These are phyloP conservation scores for Euborellia annulipes DNA, from an alignment of 1,140 invertebrate genomes.

Conservation along the genomic window DNA sequence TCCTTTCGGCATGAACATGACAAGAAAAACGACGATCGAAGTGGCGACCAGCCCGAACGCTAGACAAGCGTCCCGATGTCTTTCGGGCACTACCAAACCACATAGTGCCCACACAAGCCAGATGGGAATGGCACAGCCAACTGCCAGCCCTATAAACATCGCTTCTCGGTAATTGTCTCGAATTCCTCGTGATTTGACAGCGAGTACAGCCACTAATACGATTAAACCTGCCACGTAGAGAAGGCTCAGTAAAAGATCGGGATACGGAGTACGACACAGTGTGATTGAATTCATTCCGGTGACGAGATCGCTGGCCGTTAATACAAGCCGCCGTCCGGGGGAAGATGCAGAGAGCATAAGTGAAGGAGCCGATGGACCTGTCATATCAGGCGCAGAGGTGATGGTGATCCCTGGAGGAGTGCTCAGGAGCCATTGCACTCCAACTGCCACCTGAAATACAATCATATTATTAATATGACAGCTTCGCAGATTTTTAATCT, in stretches of 20 bases:
- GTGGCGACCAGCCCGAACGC: conserved; percentile 73
- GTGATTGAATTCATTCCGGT: conserved; percentile 19
- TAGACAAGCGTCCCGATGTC: conserved; percentile 69
- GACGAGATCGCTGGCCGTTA: conserved; percentile 29
- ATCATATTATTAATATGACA: too few species aligned
- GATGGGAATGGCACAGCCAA: conserved; percentile 65
- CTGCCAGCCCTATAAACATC: conserved; percentile 71
- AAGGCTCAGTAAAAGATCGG: conserved; percentile 58
- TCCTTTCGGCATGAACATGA: conserved; percentile 89
- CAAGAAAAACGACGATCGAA: conserved; percentile 65
- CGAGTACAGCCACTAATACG: conserved; percentile 64
- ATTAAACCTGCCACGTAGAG: conserved; percentile 71
- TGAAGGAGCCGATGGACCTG: background rate
- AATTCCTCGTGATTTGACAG: conserved; percentile 68
- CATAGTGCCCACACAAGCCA: conserved; percentile 72
- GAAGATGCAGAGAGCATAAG: background rate
- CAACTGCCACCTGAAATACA: conserved; percentile 70
- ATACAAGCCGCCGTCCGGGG: conserved; percentile 19
- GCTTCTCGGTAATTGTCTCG: conserved; percentile 88
- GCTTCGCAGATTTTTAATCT: too few species aligned
- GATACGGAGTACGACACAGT: conserved; percentile 44
- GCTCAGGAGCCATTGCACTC: conserved; percentile 67
- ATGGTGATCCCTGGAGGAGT: too few species aligned
- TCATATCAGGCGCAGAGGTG: conserved; percentile 29
- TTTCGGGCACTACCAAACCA: conserved; percentile 54